A percentile compares a stretch with the other conserved stretches of the same genome.
phyloP scores from a whole-genome alignment of 2,888 invertebrate genomes.

The Seira sanloemensis region DNA sequence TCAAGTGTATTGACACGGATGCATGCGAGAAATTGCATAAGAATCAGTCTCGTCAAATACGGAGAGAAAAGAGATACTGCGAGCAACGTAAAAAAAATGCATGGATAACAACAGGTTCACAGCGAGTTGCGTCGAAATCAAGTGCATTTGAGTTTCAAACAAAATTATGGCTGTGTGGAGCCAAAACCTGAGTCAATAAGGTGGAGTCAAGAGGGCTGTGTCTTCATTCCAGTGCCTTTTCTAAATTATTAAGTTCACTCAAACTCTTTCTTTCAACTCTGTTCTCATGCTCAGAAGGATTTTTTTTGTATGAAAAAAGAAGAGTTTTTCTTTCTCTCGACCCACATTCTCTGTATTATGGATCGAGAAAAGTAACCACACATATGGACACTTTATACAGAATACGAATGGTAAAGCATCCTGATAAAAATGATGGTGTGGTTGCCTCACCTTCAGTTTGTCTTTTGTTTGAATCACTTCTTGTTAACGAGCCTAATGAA shows the following conservation, averaged over 20 bases:
- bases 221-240: constrained; percentile 45
- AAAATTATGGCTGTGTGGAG: constrained; percentile 60
- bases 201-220: constrained; percentile 65
- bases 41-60: not conserved
- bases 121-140: constrained; percentile 44
- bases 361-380: not conserved
- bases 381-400: not conserved
- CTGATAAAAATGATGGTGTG: not conserved
- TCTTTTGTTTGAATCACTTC: constrained; percentile 54
- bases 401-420: not conserved
- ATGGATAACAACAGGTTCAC: constrained; percentile 17
- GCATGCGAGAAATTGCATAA: not conserved
- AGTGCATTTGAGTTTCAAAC: constrained; percentile 41
- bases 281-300: not conserved
- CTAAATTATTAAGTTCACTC: constrained; percentile 57
- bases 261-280: not conserved
- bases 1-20: not conserved
- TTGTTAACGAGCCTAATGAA: constrained; percentile 64
- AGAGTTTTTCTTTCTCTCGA: constrained; percentile 17
- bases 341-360: constrained; percentile 26
- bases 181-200: constrained; percentile 64
- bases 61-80: not conserved
- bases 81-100: constrained; percentile 8
- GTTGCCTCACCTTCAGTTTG: not conserved
- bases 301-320: not conserved